Conservation (phyloP, 2,888 invertebrate genomes). For the Clitarchus hookeri region DNA sequence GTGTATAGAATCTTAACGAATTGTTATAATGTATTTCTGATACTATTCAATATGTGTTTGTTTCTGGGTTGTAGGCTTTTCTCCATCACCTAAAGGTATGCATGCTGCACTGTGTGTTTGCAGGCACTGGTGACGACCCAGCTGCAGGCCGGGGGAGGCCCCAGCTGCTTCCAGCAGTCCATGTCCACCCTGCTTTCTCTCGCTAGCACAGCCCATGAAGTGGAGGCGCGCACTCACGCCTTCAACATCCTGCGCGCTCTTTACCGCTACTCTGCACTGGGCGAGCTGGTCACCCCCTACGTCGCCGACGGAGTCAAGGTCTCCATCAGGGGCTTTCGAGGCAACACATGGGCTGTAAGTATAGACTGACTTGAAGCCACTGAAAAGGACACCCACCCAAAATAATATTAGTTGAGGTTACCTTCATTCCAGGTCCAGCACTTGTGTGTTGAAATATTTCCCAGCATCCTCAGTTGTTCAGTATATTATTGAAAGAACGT, state of each 20-base stretch:
- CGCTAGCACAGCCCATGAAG: slow-evolving; percentile 46
- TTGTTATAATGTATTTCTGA: no score
- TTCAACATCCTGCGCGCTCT: slow-evolving; percentile 84
- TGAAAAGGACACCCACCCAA: no score
- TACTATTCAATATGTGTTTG: no score
- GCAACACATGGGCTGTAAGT: slow-evolving; percentile 73
- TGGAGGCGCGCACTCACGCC: slow-evolving; percentile 72
- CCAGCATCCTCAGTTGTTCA: no score
- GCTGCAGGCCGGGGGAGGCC: slow-evolving; percentile 62
- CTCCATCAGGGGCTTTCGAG: slow-evolving; percentile 75
- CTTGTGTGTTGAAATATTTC: no score
- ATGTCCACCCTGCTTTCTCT: slow-evolving; percentile 61
- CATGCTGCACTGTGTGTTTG: slow-evolving; percentile 43
- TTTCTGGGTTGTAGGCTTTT: no score
- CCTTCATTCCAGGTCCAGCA: no score
- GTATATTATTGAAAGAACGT: no score
- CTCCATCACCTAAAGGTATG: no score
- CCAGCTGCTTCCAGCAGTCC: slow-evolving; percentile 62
- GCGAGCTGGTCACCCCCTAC: slow-evolving; percentile 70
- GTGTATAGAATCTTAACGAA: no score
- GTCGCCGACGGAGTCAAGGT: slow-evolving; percentile 71
- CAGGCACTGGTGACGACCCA: slow-evolving; percentile 80
- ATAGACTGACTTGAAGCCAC: neutral
- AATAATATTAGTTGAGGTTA: no score
- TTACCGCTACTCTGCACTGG: slow-evolving; percentile 75